Conservation (phyloP, 2,888 invertebrate genomes). For the Mylabris sibirica region DNA sequence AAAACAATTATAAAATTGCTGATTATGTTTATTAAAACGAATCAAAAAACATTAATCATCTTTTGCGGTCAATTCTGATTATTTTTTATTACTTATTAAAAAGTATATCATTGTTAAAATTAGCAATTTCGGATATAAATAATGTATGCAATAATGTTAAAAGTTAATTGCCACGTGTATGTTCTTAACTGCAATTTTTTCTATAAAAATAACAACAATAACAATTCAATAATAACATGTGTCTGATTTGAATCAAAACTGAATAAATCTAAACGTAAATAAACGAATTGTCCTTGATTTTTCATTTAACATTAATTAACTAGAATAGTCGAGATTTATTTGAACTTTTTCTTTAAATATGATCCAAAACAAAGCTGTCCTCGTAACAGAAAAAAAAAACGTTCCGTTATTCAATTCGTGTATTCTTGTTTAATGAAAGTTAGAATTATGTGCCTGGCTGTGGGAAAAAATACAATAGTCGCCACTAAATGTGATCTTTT, state of each 20-base stretch:
- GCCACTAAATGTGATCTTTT: too few species aligned
- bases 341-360: too few species aligned
- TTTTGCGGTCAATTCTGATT: neutral
- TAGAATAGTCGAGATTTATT: neutral
- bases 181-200: neutral
- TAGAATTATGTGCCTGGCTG: too few species aligned
- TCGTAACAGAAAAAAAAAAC: neutral
- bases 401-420: conserved; percentile 5
- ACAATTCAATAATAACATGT: neutral
- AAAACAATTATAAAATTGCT: neutral
- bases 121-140: neutral
- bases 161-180: neutral
- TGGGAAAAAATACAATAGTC: neutral
- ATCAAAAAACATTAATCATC: neutral
- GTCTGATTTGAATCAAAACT: neutral
- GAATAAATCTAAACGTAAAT: neutral
- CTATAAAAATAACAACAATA: neutral
- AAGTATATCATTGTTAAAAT: neutral
- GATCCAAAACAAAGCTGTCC: neutral
- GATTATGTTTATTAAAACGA: neutral
- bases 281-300: neutral
- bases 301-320: neutral
- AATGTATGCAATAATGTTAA: neutral
- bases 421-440: neutral
- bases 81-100: neutral